Conservation (phyloP, 2,113 vertebrate species). For the Chunga burmeisteri region DNA sequence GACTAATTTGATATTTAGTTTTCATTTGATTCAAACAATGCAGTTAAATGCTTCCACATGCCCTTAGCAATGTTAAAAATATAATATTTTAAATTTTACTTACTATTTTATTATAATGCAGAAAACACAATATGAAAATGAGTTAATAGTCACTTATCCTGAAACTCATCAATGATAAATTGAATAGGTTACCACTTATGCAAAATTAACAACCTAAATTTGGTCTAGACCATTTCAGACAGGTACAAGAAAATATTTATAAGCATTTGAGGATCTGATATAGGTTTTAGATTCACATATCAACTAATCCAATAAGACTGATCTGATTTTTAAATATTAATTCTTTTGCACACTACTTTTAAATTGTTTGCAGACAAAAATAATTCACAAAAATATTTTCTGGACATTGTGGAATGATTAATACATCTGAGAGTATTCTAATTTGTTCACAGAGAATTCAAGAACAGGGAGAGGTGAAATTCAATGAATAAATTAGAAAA, state of each 20-base stretch:
- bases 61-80: neutral
- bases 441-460: slow-evolving; percentile 7
- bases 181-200: neutral
- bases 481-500: slow-evolving; percentile 64
- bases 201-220: neutral
- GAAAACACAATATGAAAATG: neutral
- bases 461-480: slow-evolving; percentile 23
- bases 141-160: neutral
- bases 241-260: neutral
- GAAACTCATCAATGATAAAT: neutral
- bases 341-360: neutral
- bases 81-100: neutral
- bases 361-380: neutral
- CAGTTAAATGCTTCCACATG: neutral
- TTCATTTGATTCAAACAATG: neutral
- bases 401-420: slow-evolving; percentile 7
- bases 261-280: neutral
- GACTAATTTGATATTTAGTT: neutral
- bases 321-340: neutral
- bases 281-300: neutral
- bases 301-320: neutral
- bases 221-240: neutral
- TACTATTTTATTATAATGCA: neutral
- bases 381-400: neutral
- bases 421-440: slow-evolving; percentile 18